Conservation (phyloP, 1,140 invertebrate genomes). For the Cepaea nemoralis region DNA sequence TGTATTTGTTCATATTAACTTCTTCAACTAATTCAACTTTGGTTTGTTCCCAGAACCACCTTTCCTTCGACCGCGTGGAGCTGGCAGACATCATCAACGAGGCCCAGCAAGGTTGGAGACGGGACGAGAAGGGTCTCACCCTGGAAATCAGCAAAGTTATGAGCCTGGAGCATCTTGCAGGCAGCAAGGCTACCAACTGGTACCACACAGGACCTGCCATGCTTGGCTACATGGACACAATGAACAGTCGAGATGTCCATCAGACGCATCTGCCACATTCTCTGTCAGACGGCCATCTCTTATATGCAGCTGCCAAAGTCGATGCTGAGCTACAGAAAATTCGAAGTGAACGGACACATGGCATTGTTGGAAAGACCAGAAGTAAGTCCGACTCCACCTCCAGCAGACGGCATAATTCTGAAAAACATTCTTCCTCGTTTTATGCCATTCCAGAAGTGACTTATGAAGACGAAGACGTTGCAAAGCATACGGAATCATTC, state of each 20-base stretch:
- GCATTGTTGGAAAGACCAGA: not conserved
- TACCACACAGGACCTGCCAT: slow-evolving; percentile 14
- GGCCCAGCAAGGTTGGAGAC: slow-evolving; percentile 22
- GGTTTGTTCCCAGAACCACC: not conserved
- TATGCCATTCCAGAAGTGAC: slow-evolving; percentile 4
- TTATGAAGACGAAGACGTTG: not conserved
- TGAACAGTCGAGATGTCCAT: no score
- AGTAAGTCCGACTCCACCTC: not conserved
- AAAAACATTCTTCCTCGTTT: not conserved
- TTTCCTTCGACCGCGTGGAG: slow-evolving; percentile 31
- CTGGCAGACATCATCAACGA: slow-evolving; percentile 32
- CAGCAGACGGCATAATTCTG: not conserved
- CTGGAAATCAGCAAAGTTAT: slow-evolving; percentile 31
- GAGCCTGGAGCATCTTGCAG: slow-evolving; percentile 13
- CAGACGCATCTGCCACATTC: not conserved
- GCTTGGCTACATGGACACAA: not conserved
- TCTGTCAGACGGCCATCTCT: slow-evolving; percentile 12
- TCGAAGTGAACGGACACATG: not conserved
- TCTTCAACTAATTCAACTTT: not conserved
- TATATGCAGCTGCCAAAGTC: not conserved
- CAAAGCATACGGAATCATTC: no score
- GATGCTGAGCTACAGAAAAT: not conserved
- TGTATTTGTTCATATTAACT: not conserved
- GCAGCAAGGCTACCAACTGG: slow-evolving; percentile 15
- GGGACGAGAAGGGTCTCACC: slow-evolving; percentile 21